Conservation (phyloP, 2,113 vertebrate species). For the Myotis brandtii region DNA sequence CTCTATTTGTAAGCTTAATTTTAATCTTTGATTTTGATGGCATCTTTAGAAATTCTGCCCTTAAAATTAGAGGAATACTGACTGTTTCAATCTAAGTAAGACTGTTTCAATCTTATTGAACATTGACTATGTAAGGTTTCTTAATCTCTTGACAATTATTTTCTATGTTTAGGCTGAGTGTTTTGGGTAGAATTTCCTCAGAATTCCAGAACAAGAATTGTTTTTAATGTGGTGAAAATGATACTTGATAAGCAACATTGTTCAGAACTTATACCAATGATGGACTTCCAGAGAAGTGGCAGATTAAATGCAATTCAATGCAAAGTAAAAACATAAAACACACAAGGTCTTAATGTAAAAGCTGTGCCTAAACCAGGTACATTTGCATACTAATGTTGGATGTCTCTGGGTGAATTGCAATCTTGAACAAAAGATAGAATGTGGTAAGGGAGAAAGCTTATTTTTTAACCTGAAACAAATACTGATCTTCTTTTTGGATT, state of each 20-base stretch:
- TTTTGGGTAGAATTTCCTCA: background rate
- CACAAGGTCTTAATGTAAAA: background rate
- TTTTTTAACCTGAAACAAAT: background rate
- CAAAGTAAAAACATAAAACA: background rate
- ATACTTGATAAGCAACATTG: background rate
- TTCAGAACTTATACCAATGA: background rate
- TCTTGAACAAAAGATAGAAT: background rate
- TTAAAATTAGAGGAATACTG: slow-evolving; percentile 34
- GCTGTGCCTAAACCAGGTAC: background rate
- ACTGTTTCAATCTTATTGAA: slow-evolving; percentile 41
- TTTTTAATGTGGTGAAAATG: background rate
- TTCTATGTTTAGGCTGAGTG: background rate
- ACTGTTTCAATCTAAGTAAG: background rate
- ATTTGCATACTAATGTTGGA: background rate
- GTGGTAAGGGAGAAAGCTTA: background rate
- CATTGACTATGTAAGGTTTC: background rate
- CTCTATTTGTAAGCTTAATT: slow-evolving; percentile 62
- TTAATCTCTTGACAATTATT: slow-evolving; percentile 34
- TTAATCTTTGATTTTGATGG: slow-evolving; percentile 63
- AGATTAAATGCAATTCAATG: background rate
- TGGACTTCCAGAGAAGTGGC: background rate
- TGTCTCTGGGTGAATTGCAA: background rate
- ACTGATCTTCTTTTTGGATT: background rate
- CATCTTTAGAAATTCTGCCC: slow-evolving; percentile 41
- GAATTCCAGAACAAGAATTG: background rate